Evolutionary conservation across 2,888 invertebrate genomes (phyloP).

Genomic region (Acholoe squamosa): DNA sequence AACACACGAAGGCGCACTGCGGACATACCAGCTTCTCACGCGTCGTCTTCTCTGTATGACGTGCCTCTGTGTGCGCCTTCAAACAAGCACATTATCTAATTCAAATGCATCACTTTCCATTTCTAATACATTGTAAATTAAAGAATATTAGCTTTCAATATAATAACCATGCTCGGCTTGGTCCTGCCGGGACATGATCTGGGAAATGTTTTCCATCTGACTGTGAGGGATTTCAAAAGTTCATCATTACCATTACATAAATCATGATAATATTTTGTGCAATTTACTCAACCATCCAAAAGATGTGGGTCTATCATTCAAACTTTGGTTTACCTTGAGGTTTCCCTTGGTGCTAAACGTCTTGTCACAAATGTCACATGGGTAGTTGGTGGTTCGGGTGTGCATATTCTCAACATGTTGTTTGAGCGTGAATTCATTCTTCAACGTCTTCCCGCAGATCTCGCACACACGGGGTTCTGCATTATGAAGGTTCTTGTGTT

Average conservation of each 20-base stretch:
- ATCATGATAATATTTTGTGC: too few relatives aligned
- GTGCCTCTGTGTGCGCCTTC: background rate
- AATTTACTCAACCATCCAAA: too few relatives aligned
- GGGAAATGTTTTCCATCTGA: too few relatives aligned
- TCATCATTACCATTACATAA: too few relatives aligned
- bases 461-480: slow-evolving; percentile 34
- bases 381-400: background rate
- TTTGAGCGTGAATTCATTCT: slow-evolving; percentile 40
- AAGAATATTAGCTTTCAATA: too few relatives aligned
- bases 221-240: too few relatives aligned
- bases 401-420: slow-evolving; percentile 29
- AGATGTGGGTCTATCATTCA: background rate
- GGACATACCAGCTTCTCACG: slow-evolving; percentile 28
- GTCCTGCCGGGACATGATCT: too few relatives aligned
- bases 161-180: too few relatives aligned
- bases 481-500: background rate
- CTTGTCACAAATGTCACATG: background rate
- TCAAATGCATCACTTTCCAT: too few relatives aligned
- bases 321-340: background rate
- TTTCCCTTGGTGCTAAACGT: slow-evolving; percentile 19
- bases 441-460: slow-evolving; percentile 22
- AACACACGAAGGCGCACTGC: slow-evolving; percentile 22
- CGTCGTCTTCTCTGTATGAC: background rate
- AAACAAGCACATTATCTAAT: background rate
- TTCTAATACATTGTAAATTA: too few relatives aligned